Percentiles rank a stretch among this genome's conserved stretches.
phyloP scores from a whole-genome alignment of 2,113 vertebrate genomes.

The Heliornis fulica region DNA sequence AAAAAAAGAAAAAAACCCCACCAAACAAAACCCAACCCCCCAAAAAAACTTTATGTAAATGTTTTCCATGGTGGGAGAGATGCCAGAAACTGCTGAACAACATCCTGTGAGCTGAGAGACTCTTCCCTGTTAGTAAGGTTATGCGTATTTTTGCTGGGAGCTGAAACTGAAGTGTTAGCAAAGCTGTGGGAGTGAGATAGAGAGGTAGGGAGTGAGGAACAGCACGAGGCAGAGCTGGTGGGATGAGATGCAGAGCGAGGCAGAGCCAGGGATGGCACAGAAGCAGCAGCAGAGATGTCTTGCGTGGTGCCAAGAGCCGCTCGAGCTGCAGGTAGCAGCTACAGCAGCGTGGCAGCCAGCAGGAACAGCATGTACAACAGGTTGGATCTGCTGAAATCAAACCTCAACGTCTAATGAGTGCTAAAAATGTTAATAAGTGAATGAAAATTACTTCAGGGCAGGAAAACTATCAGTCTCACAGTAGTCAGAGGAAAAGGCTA shows the following conservation, averaged over 20 bases:
- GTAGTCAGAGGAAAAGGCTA: background rate
- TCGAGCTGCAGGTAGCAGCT: background rate
- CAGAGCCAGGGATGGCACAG: background rate
- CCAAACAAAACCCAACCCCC: too few relatives aligned
- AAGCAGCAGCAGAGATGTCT: background rate
- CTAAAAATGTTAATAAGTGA: background rate
- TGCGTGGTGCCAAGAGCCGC: accelerated
- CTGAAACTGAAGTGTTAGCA: background rate
- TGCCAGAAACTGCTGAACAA: background rate
- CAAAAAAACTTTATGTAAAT: background rate
- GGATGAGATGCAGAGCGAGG: background rate
- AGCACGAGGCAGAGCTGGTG: background rate
- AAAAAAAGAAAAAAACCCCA: too few relatives aligned
- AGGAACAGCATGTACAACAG: background rate
- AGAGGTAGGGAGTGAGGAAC: background rate
- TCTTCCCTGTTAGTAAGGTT: background rate
- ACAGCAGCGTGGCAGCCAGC: background rate
- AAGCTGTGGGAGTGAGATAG: background rate
- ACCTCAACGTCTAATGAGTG: background rate
- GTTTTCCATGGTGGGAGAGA: background rate
- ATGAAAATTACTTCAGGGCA: background rate
- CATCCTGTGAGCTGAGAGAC: background rate
- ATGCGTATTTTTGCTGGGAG: background rate
- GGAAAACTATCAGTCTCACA: background rate
- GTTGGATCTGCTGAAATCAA: background rate